Conservation (phyloP, 2,797 vertebrate species). For the Steatocranus sp. region DNA sequence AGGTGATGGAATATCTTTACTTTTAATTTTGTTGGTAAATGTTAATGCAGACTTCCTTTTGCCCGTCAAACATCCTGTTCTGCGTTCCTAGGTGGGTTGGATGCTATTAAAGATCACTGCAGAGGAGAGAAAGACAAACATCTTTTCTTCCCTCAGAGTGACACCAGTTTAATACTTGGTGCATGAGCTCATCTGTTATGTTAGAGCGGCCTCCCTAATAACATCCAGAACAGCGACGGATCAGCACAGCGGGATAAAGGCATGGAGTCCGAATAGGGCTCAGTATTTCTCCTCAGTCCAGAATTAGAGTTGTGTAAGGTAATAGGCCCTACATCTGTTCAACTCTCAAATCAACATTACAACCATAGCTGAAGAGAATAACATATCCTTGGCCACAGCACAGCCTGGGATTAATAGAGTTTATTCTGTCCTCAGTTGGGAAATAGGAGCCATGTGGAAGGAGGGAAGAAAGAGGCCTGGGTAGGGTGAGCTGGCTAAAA, state of each 20-base stretch:
- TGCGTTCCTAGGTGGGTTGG: conserved; percentile 5
- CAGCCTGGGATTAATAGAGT: conserved; percentile 52
- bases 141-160: conserved; percentile 46
- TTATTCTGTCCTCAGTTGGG: conserved; percentile 41
- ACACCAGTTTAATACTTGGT: conserved; percentile 56
- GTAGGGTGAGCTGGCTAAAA: conserved; percentile 35
- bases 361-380: conserved; percentile 56
- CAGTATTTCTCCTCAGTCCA: conserved; percentile 14
- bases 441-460: conserved; percentile 59
- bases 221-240: conserved; percentile 63
- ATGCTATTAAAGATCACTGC: conserved; percentile 36
- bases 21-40: neutral
- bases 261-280: conserved; percentile 7
- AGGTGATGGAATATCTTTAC: neutral
- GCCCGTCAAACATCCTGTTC: conserved; percentile 26
- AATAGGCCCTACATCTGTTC: conserved; percentile 62
- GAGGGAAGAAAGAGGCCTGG: conserved; percentile 26
- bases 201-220: conserved; percentile 63
- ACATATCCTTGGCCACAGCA: conserved; percentile 42
- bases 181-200: conserved; percentile 72
- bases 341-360: conserved; percentile 57
- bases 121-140: conserved; percentile 49
- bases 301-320: conserved; percentile 62
- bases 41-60: conserved; percentile 7
- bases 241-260: conserved; percentile 25